Evolutionary conservation across 2,888 invertebrate genomes (phyloP), one percentile per base, ranked within the genome.

Genomic region (Drosophila demipolita): DNA sequence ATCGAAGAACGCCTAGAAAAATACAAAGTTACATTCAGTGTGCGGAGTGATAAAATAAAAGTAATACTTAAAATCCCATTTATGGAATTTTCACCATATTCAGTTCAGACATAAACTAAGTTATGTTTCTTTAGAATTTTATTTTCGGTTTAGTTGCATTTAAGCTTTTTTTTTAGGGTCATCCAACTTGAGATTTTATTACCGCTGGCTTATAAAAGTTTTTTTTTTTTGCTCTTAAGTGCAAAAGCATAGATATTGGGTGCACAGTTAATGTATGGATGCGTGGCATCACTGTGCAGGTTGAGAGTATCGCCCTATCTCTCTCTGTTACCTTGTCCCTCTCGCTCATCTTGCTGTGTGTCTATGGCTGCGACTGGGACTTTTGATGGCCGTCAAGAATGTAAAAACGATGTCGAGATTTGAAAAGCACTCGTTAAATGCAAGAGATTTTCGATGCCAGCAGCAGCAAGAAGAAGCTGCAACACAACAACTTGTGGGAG

Each of bases 381-480:
- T 64, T 73, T 78, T 74, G 8, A 78, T 67, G 74, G 78, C 78
- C 60, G 50, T 70, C 33, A 65, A 66, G 70, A 78, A 78, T 78
- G 78, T 74, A 67, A 70, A 67, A 52, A 15, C 63, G 57, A 59
- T 66, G 65, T 55, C 17, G 32, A 38, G 17, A 33, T 48, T 65
- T 42, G 23, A 61, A 73, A 67, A 55, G 65, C 35, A 63, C 49
- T 75, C 66, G 52, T 71, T 64, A 71, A 76, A 69, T 67, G 80
- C 52, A 65, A 55, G 65, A 58, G 40, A 32, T 53, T 62, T 65
- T 65, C 50, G 50, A 52, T 57, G 40, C 58, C 60, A 32, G 49
- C 45, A 50, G 49, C 45, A 57, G 55, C 11, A 54, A 49, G n/a
- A 12, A 17, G 23, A 36, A 38, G 38, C n/a, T 32, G 23, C 1